A percentile compares a stretch with the other conserved stretches of the same genome.
Evolutionary conservation across 2,888 invertebrate species (phyloP).

Genomic region (Drosophila prostipennis): DNA sequence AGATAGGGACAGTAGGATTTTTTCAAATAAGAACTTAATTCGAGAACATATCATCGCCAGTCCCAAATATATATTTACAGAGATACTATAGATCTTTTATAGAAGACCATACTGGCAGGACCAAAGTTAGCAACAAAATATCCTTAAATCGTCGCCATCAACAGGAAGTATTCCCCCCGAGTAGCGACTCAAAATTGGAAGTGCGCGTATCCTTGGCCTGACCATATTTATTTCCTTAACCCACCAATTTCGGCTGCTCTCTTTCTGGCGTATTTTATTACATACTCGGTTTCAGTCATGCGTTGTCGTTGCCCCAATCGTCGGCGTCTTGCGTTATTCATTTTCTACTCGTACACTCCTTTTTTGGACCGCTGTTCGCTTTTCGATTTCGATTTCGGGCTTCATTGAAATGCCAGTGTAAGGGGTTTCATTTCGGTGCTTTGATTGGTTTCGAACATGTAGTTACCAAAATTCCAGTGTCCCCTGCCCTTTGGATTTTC

Average conservation of each 20-base stretch:
- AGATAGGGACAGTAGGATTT: too few relatives aligned
- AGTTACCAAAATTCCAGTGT: slow-evolving; percentile 47
- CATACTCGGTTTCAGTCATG: slow-evolving; percentile 62
- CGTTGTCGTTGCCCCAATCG: slow-evolving; percentile 29
- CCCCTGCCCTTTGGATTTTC: slow-evolving; percentile 6
- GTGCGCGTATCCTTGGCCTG: slow-evolving; percentile 7
- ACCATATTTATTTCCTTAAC: slow-evolving; percentile 21
- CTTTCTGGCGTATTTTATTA: slow-evolving; percentile 37
- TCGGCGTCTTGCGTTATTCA: slow-evolving; percentile 67
- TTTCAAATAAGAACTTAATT: too few relatives aligned
- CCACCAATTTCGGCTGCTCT: slow-evolving; percentile 26
- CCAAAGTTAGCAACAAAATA: too few relatives aligned
- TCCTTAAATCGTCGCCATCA: too few relatives aligned
- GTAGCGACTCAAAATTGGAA: neutral
- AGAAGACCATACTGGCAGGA: too few relatives aligned
- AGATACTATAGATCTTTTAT: too few relatives aligned
- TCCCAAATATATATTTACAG: too few relatives aligned
- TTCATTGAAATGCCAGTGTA: slow-evolving; percentile 67
- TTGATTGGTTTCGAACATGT: slow-evolving; percentile 63
- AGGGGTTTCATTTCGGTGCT: slow-evolving; percentile 67
- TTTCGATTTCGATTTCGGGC: slow-evolving; percentile 22
- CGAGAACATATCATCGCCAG: too few relatives aligned
- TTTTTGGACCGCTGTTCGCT: neutral
- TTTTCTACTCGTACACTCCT: slow-evolving; percentile 37
- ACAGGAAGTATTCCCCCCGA: too few relatives aligned